phyloP scores from a whole-genome alignment of 2,113 vertebrate genomes.

The Odobenus rosmarus region DNA sequence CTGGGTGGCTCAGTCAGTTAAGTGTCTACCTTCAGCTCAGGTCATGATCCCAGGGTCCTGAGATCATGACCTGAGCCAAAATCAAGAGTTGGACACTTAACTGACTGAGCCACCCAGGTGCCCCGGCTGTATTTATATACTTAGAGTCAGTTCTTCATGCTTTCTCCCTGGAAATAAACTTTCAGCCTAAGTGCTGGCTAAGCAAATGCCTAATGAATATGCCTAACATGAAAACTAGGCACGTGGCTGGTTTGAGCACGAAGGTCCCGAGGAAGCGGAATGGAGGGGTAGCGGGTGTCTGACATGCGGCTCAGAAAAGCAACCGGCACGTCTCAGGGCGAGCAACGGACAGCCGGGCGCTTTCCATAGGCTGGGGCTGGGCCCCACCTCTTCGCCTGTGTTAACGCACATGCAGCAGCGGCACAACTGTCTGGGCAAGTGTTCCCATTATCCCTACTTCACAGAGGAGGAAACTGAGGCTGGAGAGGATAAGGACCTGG shows the following conservation, averaged over 20 bases:
- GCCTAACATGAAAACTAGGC: rapidly evolving
- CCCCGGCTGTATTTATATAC: not conserved
- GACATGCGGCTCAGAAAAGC: no score
- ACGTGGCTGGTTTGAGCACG: rapidly evolving
- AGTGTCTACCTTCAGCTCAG: not conserved
- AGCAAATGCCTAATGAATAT: not conserved
- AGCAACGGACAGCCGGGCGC: not conserved
- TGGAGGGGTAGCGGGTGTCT: rapidly evolving
- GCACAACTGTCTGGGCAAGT: not conserved
- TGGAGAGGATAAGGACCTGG: not conserved
- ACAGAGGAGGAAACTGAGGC: not conserved
- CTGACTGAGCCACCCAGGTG: not conserved
- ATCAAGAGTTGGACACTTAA: not conserved
- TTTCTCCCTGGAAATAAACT: not conserved
- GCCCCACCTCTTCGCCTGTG: rapidly evolving
- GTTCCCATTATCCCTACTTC: rapidly evolving
- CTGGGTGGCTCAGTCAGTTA: not conserved
- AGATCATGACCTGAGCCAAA: not conserved
- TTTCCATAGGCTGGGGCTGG: rapidly evolving
- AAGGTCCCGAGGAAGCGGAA: rapidly evolving
- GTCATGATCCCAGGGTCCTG: not conserved
- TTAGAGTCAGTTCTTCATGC: not conserved
- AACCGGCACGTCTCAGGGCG: rapidly evolving
- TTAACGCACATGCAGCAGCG: rapidly evolving
- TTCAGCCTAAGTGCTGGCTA: not conserved